Base-by-base conservation (phyloP, 2,797 vertebrate genomes). In the Cichlasoma orientale region DNA sequence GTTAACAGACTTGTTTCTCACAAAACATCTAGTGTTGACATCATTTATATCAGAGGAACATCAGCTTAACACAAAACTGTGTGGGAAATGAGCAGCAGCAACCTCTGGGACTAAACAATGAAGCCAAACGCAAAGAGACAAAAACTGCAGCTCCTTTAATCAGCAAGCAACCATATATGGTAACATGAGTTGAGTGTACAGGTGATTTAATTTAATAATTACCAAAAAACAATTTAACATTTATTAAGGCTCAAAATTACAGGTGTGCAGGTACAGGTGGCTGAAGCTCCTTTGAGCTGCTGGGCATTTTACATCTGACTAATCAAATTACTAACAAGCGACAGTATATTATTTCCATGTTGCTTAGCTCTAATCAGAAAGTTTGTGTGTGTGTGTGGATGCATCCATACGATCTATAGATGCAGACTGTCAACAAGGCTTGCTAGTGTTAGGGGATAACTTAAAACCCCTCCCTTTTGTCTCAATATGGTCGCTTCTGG, bases 1-100 rank as follows among this genome's bases (percentile, higher is more conserved):
- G 58, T 68, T 68, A 72, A 78, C 58, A 57, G 74, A 19, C 74
- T 70, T 58, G 78, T 87, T 93, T 92, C 87, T 91, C 89, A 91
- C 78, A 88, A 86, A 88, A 84, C 80, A 87, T 80, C 21, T 52
- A 23, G 63, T 2, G 23, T 72, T 79, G 85, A 83, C 81, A 79
- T 87, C 79, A 80, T 80, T 63, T 66, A 68, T 55, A 10, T 29
- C 44, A 71, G 71, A 82, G 57, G 53, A 74, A 72, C 80, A 82
- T 83, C 38, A n/a, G 73, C 68, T 68, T 21, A 77, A 82, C 33
- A 21, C 72, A 56, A 58, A 55, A 57, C 44, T 27, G 21, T 84
- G 73, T 88, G 86, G 85, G 86, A 87, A 89, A 83, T 0, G 18
- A 63, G 57, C 44, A 50, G 44, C 25, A 50, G 44, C 41, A 50